phyloP scores from a whole-genome alignment of 2,797 vertebrate species.

The Hipposideros larvatus region DNA sequence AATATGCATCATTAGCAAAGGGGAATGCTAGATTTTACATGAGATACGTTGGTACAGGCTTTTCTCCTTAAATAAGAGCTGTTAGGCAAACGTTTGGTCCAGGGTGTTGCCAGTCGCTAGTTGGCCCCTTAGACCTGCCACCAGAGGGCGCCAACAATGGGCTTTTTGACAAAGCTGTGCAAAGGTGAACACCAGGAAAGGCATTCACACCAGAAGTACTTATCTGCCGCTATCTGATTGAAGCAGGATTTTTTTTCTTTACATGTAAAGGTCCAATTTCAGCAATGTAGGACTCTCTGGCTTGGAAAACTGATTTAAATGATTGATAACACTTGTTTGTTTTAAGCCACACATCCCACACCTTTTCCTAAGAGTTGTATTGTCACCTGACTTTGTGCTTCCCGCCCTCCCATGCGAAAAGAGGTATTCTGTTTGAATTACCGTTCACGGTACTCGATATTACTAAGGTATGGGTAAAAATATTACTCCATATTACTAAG shows the following conservation, averaged over 20 bases:
- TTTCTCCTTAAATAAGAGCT: neutral
- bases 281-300: neutral
- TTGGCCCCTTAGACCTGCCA: neutral
- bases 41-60: neutral
- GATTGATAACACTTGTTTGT: neutral
- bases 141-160: neutral
- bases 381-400: neutral
- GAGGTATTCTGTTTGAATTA: neutral
- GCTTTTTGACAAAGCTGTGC: neutral
- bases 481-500: neutral
- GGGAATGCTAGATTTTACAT: neutral
- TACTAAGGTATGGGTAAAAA: neutral
- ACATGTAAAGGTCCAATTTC: neutral
- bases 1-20: neutral
- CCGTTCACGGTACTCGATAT: neutral
- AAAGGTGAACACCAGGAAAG: rapidly evolving
- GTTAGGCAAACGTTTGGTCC: neutral
- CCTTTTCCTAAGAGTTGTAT: neutral
- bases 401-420: no score
- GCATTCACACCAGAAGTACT: neutral
- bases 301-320: neutral
- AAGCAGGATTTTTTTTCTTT: neutral
- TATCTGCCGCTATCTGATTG: neutral
- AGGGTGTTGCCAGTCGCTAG: no score
- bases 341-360: neutral